phyloP scores from a whole-genome alignment of 2,113 vertebrate genomes.

The Cercocebus atys region DNA sequence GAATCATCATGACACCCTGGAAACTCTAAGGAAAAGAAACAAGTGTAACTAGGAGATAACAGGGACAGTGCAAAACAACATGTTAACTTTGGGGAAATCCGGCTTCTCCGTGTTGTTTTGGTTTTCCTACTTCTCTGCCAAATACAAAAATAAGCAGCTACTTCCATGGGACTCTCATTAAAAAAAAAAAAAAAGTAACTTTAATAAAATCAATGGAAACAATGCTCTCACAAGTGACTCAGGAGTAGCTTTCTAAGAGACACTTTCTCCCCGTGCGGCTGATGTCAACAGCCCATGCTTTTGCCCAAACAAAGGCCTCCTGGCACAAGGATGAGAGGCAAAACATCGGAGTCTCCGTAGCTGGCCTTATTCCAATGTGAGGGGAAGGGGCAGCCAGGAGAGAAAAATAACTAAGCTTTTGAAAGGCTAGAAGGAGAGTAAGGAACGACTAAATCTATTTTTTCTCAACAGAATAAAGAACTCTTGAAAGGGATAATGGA shows the following conservation, averaged over 20 bases:
- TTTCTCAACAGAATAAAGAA: slow-evolving; percentile 47
- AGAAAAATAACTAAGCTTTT: slow-evolving; percentile 27
- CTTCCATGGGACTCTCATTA: background rate
- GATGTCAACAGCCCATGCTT: slow-evolving; percentile 61
- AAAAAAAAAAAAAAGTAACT: background rate
- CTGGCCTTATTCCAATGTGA: slow-evolving; percentile 40
- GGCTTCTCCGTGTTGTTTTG: background rate
- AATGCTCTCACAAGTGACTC: slow-evolving; percentile 25
- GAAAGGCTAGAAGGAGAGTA: slow-evolving; percentile 1
- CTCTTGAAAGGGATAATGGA: slow-evolving; percentile 27
- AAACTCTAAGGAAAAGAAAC: slow-evolving; percentile 17
- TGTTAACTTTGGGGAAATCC: background rate
- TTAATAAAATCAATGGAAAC: slow-evolving; percentile 64
- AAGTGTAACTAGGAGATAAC: background rate
- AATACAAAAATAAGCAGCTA: slow-evolving; percentile 58
- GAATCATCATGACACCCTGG: background rate
- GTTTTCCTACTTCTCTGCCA: slow-evolving; percentile 51
- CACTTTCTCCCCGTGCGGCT: slow-evolving; percentile 28
- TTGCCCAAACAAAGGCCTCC: slow-evolving; percentile 68
- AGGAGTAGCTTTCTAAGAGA: background rate
- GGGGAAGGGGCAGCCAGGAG: background rate
- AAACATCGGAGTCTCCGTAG: slow-evolving; percentile 44
- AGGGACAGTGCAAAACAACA: background rate
- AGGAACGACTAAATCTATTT: slow-evolving; percentile 44
- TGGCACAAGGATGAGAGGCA: slow-evolving; percentile 34